Percentiles rank a stretch among this genome's conserved stretches.
Conservation (phyloP, 2,888 invertebrate species). For the Pseudococcus jackbeardsleyi region DNA sequence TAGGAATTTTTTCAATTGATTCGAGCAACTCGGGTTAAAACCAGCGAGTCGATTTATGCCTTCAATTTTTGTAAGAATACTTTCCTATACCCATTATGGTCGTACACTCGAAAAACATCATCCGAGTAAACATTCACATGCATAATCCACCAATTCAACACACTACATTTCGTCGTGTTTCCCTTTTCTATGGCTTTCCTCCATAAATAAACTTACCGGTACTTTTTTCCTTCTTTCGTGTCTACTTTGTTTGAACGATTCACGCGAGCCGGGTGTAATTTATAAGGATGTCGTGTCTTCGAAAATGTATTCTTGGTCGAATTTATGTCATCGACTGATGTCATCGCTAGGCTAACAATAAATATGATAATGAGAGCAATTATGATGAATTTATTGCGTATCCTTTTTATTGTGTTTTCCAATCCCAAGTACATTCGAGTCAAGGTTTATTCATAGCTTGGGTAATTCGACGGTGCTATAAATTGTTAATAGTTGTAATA, state of each 20-base stretch:
- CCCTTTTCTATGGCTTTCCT: background rate
- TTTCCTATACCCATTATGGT: background rate
- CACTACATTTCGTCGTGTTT: background rate
- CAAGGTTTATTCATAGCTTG: background rate
- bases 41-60: no score
- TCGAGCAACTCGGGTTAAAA: no score
- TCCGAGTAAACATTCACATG: background rate
- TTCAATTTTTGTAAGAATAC: no score
- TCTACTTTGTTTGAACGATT: background rate
- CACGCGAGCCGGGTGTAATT: conserved; percentile 9
- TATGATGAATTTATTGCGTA: conserved; percentile 2
- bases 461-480: background rate
- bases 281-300: conserved; percentile 27
- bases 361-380: conserved; percentile 35
- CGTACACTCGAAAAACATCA: background rate
- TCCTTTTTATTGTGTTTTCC: conserved; percentile 5
- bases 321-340: conserved; percentile 40
- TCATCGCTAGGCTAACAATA: conserved; percentile 19
- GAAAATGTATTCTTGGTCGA: conserved; percentile 7
- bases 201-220: background rate
- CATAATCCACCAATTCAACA: background rate
- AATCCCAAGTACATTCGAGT: background rate
- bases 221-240: background rate
- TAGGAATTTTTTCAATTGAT: no score
- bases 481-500: conserved; percentile 17